Percentiles rank a stretch among this genome's conserved stretches.
These are phyloP conservation scores for Cataglyphis albicans DNA, from an alignment of 2,888 invertebrate species.

Conservation along the genomic window DNA sequence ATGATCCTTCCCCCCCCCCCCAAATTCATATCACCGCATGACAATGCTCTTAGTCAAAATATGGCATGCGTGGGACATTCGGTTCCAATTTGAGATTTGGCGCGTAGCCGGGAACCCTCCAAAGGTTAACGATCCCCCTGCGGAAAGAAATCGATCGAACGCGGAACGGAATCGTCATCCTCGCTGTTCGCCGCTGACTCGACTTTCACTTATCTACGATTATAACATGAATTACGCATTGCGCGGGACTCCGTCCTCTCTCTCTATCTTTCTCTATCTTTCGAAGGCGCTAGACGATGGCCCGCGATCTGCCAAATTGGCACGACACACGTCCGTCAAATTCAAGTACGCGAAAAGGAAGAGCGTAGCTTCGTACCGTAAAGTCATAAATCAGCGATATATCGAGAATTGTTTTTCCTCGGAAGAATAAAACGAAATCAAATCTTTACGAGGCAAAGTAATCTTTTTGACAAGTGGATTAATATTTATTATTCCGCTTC, in stretches of 20 bases:
- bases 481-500: not conserved
- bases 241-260: not conserved
- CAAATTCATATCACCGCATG: slow-evolving; percentile 69
- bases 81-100: slow-evolving; percentile 84
- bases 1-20: not conserved
- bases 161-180: slow-evolving; percentile 11
- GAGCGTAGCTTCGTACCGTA: not conserved
- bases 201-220: slow-evolving; percentile 42
- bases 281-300: not conserved
- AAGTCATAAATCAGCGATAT: not conserved
- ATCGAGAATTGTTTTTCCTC: not conserved
- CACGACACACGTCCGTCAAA: slow-evolving; percentile 10
- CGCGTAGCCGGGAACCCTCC: slow-evolving; percentile 81
- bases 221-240: slow-evolving; percentile 29
- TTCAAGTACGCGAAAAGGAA: slow-evolving; percentile 18
- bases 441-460: not conserved
- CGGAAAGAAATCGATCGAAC: slow-evolving; percentile 67
- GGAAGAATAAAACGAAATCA: not conserved
- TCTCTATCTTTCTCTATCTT: not conserved
- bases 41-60: slow-evolving; percentile 74
- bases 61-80: slow-evolving; percentile 81
- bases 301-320: slow-evolving; percentile 39
- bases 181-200: not conserved
- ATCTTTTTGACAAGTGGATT: not conserved
- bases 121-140: slow-evolving; percentile 84